phyloP scores from a whole-genome alignment of 2,797 vertebrate species.

The Artibeus lituratus region DNA sequence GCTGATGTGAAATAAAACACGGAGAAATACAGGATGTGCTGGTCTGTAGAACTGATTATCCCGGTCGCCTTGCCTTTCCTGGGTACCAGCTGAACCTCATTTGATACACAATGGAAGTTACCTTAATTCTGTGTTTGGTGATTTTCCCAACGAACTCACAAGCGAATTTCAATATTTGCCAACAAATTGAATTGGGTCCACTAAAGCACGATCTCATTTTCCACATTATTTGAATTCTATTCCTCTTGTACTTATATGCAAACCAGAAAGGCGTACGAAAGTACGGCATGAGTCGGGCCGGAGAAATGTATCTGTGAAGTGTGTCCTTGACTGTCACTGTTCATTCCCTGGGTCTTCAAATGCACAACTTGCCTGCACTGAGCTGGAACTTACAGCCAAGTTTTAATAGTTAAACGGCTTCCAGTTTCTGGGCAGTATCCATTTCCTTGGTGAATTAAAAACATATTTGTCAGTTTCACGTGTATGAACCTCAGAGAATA shows the following conservation, averaged over 20 bases:
- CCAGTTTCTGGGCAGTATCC: not conserved
- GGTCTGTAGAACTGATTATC: not conserved
- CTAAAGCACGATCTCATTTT: not conserved
- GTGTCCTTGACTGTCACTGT: not conserved
- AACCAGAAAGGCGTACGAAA: not conserved
- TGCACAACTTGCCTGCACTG: not conserved
- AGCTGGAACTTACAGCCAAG: not conserved
- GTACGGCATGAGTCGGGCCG: not conserved
- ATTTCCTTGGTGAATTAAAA: constrained; percentile 49
- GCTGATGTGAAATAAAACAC: not conserved
- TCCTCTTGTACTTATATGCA: not conserved
- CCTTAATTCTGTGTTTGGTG: not conserved
- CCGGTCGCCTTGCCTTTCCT: not conserved
- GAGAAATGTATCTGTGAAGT: not conserved
- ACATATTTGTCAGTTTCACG: not conserved
- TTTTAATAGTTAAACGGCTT: constrained; percentile 7
- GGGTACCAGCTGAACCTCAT: not conserved
- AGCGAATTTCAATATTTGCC: not conserved
- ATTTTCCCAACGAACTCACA: constrained; percentile 22
- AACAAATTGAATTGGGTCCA: not conserved
- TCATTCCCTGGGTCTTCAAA: not conserved
- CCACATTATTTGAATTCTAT: not conserved
- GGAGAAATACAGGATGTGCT: not conserved
- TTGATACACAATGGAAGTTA: not conserved
- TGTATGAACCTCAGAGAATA: not conserved